Conservation (phyloP, 2,888 invertebrate genomes). For the Monopis laevigella region DNA sequence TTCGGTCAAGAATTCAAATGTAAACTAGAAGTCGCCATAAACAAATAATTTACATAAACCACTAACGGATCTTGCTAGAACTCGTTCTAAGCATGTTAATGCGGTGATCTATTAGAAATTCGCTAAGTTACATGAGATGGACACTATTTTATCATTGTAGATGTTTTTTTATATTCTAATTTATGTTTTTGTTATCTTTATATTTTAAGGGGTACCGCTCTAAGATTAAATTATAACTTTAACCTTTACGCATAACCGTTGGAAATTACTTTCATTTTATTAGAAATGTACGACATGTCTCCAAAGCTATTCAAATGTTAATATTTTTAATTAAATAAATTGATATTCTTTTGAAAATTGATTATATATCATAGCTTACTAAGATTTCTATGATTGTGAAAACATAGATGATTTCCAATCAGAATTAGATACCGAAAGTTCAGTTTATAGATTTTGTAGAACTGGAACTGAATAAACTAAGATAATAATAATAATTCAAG, state of each 20-base stretch:
- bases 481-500: no score
- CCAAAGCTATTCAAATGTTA: slow-evolving; percentile 1
- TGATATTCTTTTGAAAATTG: background rate
- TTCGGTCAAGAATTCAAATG: slow-evolving; percentile 45
- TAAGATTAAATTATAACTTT: slow-evolving; percentile 7
- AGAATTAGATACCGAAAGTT: no score
- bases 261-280: slow-evolving; percentile 2
- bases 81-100: slow-evolving; percentile 56
- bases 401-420: no score
- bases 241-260: slow-evolving; percentile 8
- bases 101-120: slow-evolving; percentile 66
- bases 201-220: slow-evolving; percentile 5
- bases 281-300: slow-evolving; percentile 1
- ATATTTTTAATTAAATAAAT: slow-evolving; percentile 5
- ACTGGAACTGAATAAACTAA: no score
- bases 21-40: slow-evolving; percentile 57
- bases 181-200: slow-evolving; percentile 19
- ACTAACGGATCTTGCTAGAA: slow-evolving; percentile 63
- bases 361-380: no score
- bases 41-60: slow-evolving; percentile 62
- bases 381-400: no score
- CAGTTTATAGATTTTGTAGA: no score
- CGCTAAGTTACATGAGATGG: slow-evolving; percentile 35
- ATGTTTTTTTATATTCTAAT: slow-evolving; percentile 45
- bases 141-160: slow-evolving; percentile 35